Base-by-base conservation (phyloP, 2,888 invertebrate genomes). In the Tipula lateralis region DNA sequence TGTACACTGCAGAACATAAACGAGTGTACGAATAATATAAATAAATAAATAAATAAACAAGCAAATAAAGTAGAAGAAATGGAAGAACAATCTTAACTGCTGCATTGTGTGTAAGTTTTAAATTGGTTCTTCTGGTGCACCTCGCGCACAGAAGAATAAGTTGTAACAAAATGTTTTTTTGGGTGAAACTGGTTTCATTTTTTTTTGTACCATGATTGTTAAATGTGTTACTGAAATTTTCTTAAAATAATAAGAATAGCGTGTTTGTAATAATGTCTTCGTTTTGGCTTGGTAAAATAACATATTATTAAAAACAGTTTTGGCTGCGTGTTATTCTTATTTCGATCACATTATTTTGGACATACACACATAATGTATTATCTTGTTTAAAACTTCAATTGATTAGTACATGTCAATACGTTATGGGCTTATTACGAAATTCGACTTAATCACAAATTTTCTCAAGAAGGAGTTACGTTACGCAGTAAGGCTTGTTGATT, bases 101-200 rank as follows among this genome's bases (percentile, higher is more conserved):
- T 24, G 66, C 66, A 66, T 66, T 66, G 66, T 66, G 66, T 66
- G 66, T 66, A 66, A 19, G 24, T 66, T 66, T 66, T 66, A 66
- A 66, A 66, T 66, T 66, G 66, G 66, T 66, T 66, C 66, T 66
- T 66, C 19, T 66, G 19, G 2, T 66, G 66, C 66, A 66, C 24
- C 66, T 66, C 66, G 2, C 66, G 66, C 66, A 24, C 66, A 24
- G 66, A 24, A 66, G 66, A 66, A 66, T 66, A 66, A 66, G 66
- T 66, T 66, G 66, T 66, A 66, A 66, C 66, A 66, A 66, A 66
- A 66, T 66, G 66, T 66, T 66, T 50, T 50, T 66, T 66, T 66
- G 66, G 66, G 66, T 66, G 66, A 66, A 66, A 66, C 66, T 66
- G 66, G 66, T 66, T 66, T 66, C 66, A 9, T 66, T 24, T 1